phyloP scores from a whole-genome alignment of 2,888 invertebrate genomes.

The Pandemis corylana region DNA sequence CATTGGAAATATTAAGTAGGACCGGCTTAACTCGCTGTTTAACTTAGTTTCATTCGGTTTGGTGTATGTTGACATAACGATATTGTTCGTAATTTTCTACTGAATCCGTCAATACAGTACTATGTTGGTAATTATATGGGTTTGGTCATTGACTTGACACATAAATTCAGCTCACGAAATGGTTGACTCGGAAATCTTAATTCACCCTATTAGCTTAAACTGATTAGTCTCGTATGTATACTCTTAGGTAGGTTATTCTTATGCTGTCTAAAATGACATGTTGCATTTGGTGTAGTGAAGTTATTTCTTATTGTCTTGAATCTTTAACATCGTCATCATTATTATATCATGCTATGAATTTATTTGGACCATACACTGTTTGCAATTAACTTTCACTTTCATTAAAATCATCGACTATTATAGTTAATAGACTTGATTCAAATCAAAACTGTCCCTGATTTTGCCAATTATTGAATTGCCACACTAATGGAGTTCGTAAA shows the following conservation, averaged over 20 bases:
- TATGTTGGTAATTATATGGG: too few relatives aligned
- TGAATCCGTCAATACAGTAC: too few relatives aligned
- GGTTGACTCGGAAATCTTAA: not conserved
- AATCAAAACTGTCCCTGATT: slow-evolving; percentile 11
- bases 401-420: slow-evolving; percentile 17
- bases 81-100: not conserved
- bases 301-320: slow-evolving; percentile 3
- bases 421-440: slow-evolving; percentile 11
- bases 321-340: slow-evolving; percentile 3
- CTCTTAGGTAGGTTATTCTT: too few relatives aligned
- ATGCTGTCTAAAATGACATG: not conserved
- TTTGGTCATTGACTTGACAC: too few relatives aligned
- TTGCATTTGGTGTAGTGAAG: not conserved
- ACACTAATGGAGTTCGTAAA: not conserved
- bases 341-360: slow-evolving; percentile 26
- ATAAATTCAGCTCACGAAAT: not conserved
- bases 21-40: not conserved
- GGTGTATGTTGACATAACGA: not conserved
- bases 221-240: not conserved
- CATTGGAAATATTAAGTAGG: not conserved
- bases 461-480: not conserved
- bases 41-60: not conserved
- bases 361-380: slow-evolving; percentile 15
- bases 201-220: not conserved
- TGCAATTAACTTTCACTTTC: slow-evolving; percentile 33